A percentile compares a stretch with the other conserved stretches of the same genome.
These are phyloP conservation scores for Muscicapa striata DNA, from an alignment of 2,797 vertebrate genomes.

Conservation along the genomic window DNA sequence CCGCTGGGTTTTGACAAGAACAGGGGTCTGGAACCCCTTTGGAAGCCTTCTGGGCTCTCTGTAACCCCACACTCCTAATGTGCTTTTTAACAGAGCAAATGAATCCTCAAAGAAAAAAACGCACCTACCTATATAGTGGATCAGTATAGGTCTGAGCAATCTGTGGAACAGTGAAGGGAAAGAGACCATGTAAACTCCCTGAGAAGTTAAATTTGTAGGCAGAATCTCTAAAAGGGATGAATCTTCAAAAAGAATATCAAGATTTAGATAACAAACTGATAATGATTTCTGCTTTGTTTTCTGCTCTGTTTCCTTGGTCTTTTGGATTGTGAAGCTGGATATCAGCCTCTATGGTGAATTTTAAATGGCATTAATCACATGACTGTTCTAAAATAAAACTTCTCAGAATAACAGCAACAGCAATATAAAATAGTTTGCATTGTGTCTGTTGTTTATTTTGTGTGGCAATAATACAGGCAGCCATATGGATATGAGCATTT, in stretches of 20 bases:
- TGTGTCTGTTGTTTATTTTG: slow-evolving; percentile 49
- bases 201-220: not conserved
- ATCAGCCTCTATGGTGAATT: not conserved
- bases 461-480: slow-evolving; percentile 30
- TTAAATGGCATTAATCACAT: not conserved
- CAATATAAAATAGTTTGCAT: not conserved
- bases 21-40: not conserved
- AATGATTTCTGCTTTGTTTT: not conserved
- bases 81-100: not conserved
- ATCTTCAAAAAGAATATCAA: not conserved
- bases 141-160: fast-evolving
- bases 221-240: not conserved
- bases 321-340: not conserved
- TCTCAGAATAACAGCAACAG: slow-evolving; percentile 4
- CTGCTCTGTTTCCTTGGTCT: not conserved
- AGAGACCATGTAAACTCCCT: not conserved
- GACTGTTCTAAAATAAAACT: slow-evolving; percentile 35
- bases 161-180: not conserved
- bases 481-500: slow-evolving; percentile 68
- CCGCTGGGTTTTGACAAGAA: not conserved
- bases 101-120: not conserved
- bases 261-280: not conserved
- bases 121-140: no score
- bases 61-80: not conserved
- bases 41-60: not conserved